Evolutionary conservation across 2,888 invertebrate species (phyloP).

Genomic region (Eubasilissa splendida): DNA sequence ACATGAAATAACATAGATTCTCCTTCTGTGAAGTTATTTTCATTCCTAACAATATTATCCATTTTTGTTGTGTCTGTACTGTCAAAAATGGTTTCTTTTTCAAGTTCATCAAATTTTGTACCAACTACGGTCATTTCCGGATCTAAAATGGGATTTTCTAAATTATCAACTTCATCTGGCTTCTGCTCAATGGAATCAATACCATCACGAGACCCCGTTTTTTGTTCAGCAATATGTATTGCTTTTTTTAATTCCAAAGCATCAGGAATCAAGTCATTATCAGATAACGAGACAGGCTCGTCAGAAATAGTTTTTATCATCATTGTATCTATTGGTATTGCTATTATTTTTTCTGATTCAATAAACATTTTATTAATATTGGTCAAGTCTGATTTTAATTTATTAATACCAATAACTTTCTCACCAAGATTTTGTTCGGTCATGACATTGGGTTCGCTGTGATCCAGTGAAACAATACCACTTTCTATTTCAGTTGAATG

Average conservation of each 20-base stretch:
- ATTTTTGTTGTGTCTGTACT: not conserved
- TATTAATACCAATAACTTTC: not conserved
- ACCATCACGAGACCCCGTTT: not conserved
- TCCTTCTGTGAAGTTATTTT: not conserved
- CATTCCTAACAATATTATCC: not conserved
- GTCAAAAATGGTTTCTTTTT: not conserved
- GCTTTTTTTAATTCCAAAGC: not conserved
- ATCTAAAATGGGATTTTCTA: no score
- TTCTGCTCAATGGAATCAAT: constrained; percentile 5
- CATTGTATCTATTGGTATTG: not conserved
- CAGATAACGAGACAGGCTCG: not conserved
- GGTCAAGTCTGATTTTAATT: constrained; percentile 1
- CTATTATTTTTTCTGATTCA: constrained; percentile 9
- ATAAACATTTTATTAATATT: constrained; percentile 24
- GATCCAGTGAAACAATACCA: constrained; percentile 21
- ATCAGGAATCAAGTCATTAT: not conserved
- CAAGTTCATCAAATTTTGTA: constrained; percentile 3
- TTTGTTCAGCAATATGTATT: constrained; percentile 2
- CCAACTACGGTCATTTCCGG: not conserved
- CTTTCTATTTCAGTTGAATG: constrained; percentile 20
- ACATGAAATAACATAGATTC: no score
- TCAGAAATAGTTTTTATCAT: not conserved
- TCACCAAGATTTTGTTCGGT: not conserved
- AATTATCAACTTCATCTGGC: not conserved
- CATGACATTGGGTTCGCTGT: constrained; percentile 6